phyloP scores from a whole-genome alignment of 1,140 invertebrate genomes.

The Hyles vespertilio region DNA sequence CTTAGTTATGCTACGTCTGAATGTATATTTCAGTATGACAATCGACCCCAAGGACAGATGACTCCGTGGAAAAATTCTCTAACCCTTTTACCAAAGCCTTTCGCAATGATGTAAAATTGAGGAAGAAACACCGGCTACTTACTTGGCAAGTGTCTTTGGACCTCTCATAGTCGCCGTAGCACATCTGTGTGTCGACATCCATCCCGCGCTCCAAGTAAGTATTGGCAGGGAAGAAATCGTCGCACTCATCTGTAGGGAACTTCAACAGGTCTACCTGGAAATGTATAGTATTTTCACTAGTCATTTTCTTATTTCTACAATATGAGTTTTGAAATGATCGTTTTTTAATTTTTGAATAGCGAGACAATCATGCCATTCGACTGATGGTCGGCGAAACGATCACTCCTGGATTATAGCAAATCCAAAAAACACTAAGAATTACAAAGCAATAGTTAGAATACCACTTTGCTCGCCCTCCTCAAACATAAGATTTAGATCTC shows the following conservation, averaged over 20 bases:
- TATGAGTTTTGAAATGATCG: no score
- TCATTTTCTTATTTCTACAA: no score
- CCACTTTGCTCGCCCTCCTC: no score
- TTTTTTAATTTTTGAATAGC: no score
- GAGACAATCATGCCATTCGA: no score
- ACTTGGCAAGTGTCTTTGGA: constrained; percentile 27
- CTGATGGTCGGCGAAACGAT: no score
- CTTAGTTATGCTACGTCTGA: not conserved
- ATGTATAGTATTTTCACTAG: no score
- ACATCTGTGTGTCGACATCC: constrained; percentile 19
- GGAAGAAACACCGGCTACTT: not conserved
- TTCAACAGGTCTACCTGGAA: constrained; percentile 17
- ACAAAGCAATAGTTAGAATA: not conserved
- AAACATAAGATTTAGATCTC: no score
- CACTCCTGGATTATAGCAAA: no score
- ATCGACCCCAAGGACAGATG: not conserved
- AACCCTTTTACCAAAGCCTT: not conserved
- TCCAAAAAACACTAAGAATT: not conserved
- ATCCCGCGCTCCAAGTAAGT: constrained; percentile 12
- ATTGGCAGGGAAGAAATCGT: not conserved
- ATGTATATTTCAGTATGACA: not conserved
- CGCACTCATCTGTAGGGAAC: constrained; percentile 18
- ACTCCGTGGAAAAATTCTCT: not conserved
- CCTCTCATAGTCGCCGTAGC: constrained; percentile 21
- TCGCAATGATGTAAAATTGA: no score